Base-by-base conservation (phyloP, 2,113 vertebrate genomes). In the Coregonus clupeaformis region DNA sequence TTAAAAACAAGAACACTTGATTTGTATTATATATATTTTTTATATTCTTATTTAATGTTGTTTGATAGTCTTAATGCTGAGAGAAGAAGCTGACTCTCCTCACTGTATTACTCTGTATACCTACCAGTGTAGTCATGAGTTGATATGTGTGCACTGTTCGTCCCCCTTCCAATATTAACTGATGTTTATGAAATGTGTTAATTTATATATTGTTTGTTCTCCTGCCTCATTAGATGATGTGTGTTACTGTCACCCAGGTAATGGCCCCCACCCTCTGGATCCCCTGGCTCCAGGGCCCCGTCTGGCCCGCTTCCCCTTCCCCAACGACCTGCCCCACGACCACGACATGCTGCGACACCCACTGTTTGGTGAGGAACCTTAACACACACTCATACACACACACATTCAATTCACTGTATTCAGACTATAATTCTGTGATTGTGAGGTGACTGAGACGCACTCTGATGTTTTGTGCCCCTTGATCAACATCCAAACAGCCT, bases 341-440 rank as follows among this genome's bases (percentile, higher is more conserved):
- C 98, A 99, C 3, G 98, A 99, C 89, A 98, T 99, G 96, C 93
- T 99, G 60, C 94, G 96, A 78, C 98, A 99, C 85, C 98, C 97
- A 1, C 92, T 99, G 69, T 99, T 99, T 73, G 98, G 98, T 99
- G 83, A 91, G 96, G 88, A 32, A 49, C 68, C 9, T 24, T 9
- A 22, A 7, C 14, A 52, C 49, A 18, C 49, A 18, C 57, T 4
- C 18, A 2, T 60, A 6, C 14, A 52, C 49, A 18, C 49, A 18
- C 57, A 22, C 18, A 2, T 60, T 24, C 57, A 60, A 22, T 18
- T 60, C 57, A 55, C 52, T 55, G 52, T 14, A 55, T 55, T 55
- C 6, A 55, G 14, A 55, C 4, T 55, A 69, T 11, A 59, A 68
- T 12, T 9, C 20, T 3, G 32, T 20, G 4, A 6, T 78, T 6